Conservation (phyloP, 1,140 invertebrate genomes). For the Amphibalanus amphitrite region DNA sequence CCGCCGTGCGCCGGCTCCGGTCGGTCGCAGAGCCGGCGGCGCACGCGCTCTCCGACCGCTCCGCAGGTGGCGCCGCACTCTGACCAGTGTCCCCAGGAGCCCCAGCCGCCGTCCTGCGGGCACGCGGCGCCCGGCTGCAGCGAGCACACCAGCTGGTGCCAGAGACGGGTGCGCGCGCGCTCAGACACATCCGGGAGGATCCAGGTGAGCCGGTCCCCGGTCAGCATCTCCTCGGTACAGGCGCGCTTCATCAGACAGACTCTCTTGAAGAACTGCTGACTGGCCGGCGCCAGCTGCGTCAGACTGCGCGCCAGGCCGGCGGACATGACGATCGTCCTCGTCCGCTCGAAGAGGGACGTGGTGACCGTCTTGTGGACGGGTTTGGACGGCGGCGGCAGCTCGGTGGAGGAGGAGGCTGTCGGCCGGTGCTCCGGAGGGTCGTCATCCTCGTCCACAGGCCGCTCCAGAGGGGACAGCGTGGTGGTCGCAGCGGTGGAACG, state of each 20-base stretch:
- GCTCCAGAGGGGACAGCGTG: not conserved
- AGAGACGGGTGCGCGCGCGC: not conserved
- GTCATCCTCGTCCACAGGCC: not conserved
- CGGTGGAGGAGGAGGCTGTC: not conserved
- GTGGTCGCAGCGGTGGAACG: not conserved
- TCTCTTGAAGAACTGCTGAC: not conserved
- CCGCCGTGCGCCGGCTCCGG: constrained; percentile 63
- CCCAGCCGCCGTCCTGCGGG: constrained; percentile 49
- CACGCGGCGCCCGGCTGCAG: not conserved
- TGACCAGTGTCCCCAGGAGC: constrained; percentile 46
- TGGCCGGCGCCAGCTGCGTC: not conserved
- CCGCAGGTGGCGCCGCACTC: constrained; percentile 19
- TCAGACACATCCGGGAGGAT: not conserved
- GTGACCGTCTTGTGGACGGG: not conserved
- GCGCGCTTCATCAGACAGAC: not conserved
- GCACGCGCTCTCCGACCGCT: constrained; percentile 52
- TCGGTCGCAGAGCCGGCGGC: constrained; percentile 56
- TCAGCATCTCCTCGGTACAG: not conserved
- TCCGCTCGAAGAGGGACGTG: not conserved
- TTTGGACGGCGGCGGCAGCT: not conserved
- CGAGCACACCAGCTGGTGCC: not conserved
- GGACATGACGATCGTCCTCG: not conserved
- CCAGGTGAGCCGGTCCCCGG: not conserved
- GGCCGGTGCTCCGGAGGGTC: not conserved
- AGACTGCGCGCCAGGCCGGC: not conserved